phyloP scores from a whole-genome alignment of 2,113 vertebrate genomes.

The Apteryx mantelli region DNA sequence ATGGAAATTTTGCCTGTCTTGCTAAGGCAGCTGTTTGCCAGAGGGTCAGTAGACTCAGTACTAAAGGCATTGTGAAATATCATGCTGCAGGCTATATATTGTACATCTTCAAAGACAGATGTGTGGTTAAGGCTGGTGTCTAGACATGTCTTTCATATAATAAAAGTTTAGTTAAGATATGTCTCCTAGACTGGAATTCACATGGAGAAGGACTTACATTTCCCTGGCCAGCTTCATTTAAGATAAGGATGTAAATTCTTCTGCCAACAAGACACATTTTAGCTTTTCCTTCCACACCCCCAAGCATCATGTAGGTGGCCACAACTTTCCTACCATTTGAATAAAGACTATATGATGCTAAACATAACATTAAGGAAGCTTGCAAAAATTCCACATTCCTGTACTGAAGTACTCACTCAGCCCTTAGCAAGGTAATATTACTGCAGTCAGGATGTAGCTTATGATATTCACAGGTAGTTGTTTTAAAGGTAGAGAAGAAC shows the following conservation, averaged over 20 bases:
- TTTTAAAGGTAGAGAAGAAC: background rate
- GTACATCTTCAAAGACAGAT: background rate
- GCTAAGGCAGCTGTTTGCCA: constrained; percentile 36
- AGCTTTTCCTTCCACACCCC: background rate
- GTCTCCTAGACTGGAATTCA: constrained; percentile 3
- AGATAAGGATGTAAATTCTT: background rate
- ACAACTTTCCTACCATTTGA: background rate
- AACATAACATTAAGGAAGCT: background rate
- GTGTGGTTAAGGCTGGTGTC: background rate
- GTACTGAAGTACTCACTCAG: background rate
- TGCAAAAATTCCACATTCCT: background rate
- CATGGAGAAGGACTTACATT: background rate
- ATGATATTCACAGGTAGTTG: background rate
- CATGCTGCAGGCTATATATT: background rate
- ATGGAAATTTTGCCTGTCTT: background rate
- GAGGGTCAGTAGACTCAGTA: constrained; percentile 1
- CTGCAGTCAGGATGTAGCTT: background rate
- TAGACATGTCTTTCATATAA: constrained; percentile 37
- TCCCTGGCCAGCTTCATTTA: background rate
- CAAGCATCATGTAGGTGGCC: background rate
- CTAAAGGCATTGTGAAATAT: background rate
- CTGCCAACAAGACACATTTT: background rate
- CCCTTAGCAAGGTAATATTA: background rate
- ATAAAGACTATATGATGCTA: background rate
- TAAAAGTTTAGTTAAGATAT: background rate